These are phyloP conservation scores for Alfaro cultratus DNA, from an alignment of 2,797 vertebrate genomes.

Conservation along the genomic window DNA sequence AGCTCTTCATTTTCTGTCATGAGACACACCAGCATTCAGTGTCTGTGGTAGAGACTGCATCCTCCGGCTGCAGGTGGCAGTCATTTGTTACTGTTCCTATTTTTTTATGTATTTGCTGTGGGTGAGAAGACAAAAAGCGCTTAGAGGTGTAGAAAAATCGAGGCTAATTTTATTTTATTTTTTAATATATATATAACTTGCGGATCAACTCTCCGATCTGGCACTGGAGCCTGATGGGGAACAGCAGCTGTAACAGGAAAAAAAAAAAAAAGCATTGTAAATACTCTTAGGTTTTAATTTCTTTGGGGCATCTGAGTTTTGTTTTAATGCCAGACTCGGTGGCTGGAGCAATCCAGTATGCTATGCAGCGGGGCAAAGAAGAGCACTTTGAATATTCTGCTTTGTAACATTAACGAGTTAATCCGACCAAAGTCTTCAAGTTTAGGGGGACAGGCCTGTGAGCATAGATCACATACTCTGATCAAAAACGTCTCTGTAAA, in stretches of 20 bases:
- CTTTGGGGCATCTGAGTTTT: slow-evolving; percentile 47
- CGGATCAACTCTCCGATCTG: background rate
- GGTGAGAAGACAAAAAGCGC: slow-evolving; percentile 15
- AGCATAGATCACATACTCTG: background rate
- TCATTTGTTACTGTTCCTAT: slow-evolving; percentile 15
- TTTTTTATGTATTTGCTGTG: slow-evolving; percentile 38
- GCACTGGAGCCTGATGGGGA: background rate
- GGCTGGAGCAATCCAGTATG: slow-evolving; percentile 31
- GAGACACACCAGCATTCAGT: slow-evolving; percentile 52
- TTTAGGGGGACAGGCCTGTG: slow-evolving; percentile 26
- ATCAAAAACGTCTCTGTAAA: slow-evolving; percentile 18
- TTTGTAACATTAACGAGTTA: slow-evolving; percentile 1
- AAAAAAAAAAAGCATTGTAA: slow-evolving; percentile 56
- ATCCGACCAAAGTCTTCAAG: slow-evolving; percentile 30
- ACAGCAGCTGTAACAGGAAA: slow-evolving; percentile 13
- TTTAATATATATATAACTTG: background rate
- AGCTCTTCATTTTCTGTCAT: slow-evolving; percentile 4
- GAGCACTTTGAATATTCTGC: slow-evolving; percentile 33
- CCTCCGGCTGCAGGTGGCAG: slow-evolving; percentile 16
- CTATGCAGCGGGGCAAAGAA: slow-evolving; percentile 42
- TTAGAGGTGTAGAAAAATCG: slow-evolving; percentile 20
- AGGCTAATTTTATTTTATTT: slow-evolving; percentile 17
- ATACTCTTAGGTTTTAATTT: slow-evolving; percentile 59
- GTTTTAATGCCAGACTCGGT: slow-evolving; percentile 30
- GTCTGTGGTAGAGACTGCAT: slow-evolving; percentile 39